Conservation (phyloP, 2,113 vertebrate genomes). For the Takifugu flavidus region DNA sequence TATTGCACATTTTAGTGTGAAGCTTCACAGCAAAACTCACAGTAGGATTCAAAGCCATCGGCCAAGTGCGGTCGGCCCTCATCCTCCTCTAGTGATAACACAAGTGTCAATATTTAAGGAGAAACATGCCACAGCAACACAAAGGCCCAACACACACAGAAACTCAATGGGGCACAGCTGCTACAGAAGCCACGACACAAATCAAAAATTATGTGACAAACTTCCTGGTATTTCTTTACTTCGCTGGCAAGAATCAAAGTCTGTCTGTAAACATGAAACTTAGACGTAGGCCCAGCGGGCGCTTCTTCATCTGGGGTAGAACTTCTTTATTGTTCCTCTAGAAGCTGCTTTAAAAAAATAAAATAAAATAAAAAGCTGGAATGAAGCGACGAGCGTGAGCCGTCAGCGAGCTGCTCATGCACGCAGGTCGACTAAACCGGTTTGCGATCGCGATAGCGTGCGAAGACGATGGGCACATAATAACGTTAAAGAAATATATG, state of each 20-base stretch:
- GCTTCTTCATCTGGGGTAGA: no score
- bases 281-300: background rate
- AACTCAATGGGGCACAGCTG: background rate
- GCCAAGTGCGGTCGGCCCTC: no score
- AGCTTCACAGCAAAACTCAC: background rate
- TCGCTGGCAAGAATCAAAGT: constrained; percentile 3
- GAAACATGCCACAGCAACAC: constrained; percentile 3
- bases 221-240: constrained; percentile 24
- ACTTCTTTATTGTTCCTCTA: no score
- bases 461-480: no score
- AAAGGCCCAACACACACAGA: constrained; percentile 9
- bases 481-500: no score
- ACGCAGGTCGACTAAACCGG: no score
- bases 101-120: constrained; percentile 18
- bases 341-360: no score
- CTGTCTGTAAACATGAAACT: background rate
- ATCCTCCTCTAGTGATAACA: no score
- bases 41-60: background rate
- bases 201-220: constrained; percentile 2
- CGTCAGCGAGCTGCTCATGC: no score
- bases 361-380: no score
- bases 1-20: background rate
- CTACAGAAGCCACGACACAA: background rate
- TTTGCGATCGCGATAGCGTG: no score
- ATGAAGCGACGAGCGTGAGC: no score